Base-by-base conservation (phyloP, 2,113 vertebrate genomes). In the Corynorhinus townsendii region DNA sequence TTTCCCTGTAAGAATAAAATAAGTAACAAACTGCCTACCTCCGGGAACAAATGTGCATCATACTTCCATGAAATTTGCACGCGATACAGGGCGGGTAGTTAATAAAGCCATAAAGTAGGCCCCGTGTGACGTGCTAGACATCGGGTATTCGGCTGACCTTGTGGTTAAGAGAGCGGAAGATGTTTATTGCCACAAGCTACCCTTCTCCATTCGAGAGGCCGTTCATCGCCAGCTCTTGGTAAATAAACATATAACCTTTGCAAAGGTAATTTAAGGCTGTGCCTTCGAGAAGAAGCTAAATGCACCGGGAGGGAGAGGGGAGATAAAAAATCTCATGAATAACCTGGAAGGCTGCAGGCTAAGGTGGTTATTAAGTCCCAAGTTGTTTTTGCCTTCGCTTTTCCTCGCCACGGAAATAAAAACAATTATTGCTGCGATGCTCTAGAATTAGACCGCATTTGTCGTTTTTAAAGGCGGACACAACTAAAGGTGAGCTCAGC, bases 201-300 rank as follows among this genome's bases (percentile, higher is more conserved):
- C 96, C 96, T 97, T 96, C 97, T 97, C 45, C 94, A 93, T 96
- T 97, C 92, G 95, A 95, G 96, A 98, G 97, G 96, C 92, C 97
- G 97, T 96, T 97, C 97, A 94, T 94, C 95, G 97, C 95, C 90
- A 91, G 96, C 95, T 98, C 96, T 98, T 98, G 97, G 98, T 98
- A 98, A 98, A 98, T 98, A 98, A 98, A 98, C 98, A 98, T 98
- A 98, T 97, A 98, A 98, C 98, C 98, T 98, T 98, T 98, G 98
- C 97, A 97, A 98, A 98, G 98, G 98, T 98, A 98, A 98, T 98
- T 98, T 98, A 98, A 98, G 97, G 97, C 97, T 94, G 93, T 72
- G 97, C 97, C 98, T 98, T 98, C 98, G 98, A 98, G 98, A 98
- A 98, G 98, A 98, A 95, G 94, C 96, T 95, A 94, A 97, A 97